Base-by-base conservation (phyloP, 2,113 vertebrate species). In the Herpailurus yagouaroundi region DNA sequence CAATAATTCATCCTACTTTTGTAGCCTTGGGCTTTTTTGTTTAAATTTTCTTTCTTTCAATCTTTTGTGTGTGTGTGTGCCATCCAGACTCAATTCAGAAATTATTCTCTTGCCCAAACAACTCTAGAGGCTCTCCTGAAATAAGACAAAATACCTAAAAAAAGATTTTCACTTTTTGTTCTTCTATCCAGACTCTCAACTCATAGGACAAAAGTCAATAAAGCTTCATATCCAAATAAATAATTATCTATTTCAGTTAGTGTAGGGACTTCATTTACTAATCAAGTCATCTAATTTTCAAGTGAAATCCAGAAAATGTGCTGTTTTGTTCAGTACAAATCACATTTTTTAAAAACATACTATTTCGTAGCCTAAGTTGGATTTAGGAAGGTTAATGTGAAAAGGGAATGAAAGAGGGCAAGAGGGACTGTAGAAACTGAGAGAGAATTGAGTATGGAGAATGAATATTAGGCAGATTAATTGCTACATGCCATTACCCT, bases 51-150 rank as follows among this genome's bases (percentile, higher is more conserved):
- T 88, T 91, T 10, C n/a, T 76, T 82, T 57, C 50, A 31, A 15
- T 74, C 63, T 92, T 36, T 23, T 52, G 45, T 45, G 45, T 45
- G 45, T 45, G 45, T 45, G 45, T 11, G 0, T 84, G 66, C 1
- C 38, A 64, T 68, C 6, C 15, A 91, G 27, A 45, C 4, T 81
- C 74, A 95, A 73, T 94, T 81, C 71, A 96, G n/a, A 97, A 94
- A 80, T 90, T 16, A 88, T 76, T 80, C 2, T 23, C 11, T 97
- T 97, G 50, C 94, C 12, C 11, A 85, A 74, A 94, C 85, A 95
- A 85, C 29, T 52, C 6, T n/a, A 87, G 36, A 92, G 14, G 52
- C 31, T 81, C 0, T 86, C 23, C 16, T 89, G 64, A n/a, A 95
- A n/a, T 52, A 91, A 64, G 16, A 38, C 9, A 89, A 5, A 68